phyloP scores from a whole-genome alignment of 2,888 invertebrate genomes.

The Dascillus cervinus region DNA sequence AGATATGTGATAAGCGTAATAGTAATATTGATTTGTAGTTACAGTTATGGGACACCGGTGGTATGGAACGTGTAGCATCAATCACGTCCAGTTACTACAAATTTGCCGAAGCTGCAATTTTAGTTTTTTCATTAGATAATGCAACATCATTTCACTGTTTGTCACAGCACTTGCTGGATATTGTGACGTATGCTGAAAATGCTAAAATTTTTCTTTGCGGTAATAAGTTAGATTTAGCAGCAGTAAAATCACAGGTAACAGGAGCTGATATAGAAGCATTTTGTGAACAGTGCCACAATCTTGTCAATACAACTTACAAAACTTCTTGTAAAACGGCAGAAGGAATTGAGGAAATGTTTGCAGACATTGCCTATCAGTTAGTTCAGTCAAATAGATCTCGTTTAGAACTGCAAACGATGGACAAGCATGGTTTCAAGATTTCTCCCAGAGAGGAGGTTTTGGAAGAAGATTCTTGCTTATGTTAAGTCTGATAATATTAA shows the following conservation, averaged over 20 bases:
- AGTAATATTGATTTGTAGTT: constrained; percentile 51
- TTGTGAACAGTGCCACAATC: constrained; percentile 86
- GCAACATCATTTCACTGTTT: constrained; percentile 86
- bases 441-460: constrained; percentile 51
- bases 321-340: constrained; percentile 84
- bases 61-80: constrained; percentile 93
- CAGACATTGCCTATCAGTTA: constrained; percentile 75
- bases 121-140: constrained; percentile 87
- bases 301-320: constrained; percentile 81
- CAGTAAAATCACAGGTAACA: constrained; percentile 66
- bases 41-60: constrained; percentile 94
- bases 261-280: constrained; percentile 85
- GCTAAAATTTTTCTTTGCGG: constrained; percentile 93
- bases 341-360: constrained; percentile 87
- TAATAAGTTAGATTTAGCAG: constrained; percentile 80
- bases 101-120: constrained; percentile 88
- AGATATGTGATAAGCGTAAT: neutral
- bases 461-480: constrained; percentile 43
- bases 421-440: constrained; percentile 70
- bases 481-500: too few species aligned
- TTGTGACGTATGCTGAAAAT: constrained; percentile 89
- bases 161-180: constrained; percentile 87
- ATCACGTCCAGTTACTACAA: constrained; percentile 94
- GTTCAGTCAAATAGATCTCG: constrained; percentile 75
- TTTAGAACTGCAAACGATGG: constrained; percentile 71